Conservation (phyloP, 2,888 invertebrate species). For the Lordiphosa andalusiaca region DNA sequence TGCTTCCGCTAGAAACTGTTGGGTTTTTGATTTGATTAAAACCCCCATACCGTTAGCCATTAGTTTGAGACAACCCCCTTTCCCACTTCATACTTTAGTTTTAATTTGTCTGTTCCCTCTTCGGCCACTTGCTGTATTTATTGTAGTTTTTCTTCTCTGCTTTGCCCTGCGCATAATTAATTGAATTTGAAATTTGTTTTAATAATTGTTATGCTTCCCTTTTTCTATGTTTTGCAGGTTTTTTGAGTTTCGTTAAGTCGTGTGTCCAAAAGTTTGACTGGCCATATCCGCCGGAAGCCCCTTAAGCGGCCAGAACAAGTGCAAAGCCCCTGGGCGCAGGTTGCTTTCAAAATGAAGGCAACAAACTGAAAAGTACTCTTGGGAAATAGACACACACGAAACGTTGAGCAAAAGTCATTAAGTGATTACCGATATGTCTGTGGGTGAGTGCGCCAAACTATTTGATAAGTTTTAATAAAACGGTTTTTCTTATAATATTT, state of each 20-base stretch:
- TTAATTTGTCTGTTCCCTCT: conserved; percentile 48
- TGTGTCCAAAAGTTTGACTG: conserved; percentile 59
- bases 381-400: conserved; percentile 24
- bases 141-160: conserved; percentile 26
- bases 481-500: no score
- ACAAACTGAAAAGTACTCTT: conserved; percentile 5
- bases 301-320: conserved; percentile 70
- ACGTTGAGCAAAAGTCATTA: conserved; percentile 26
- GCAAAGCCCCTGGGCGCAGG: conserved; percentile 57
- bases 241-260: conserved; percentile 28
- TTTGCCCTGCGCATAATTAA: conserved; percentile 70
- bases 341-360: conserved; percentile 24
- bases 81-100: conserved; percentile 52
- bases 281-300: conserved; percentile 74
- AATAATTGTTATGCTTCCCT: conserved; percentile 57
- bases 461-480: not conserved
- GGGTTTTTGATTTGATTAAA: conserved; percentile 37
- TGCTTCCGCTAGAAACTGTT: conserved; percentile 64
- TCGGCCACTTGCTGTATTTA: conserved; percentile 27
- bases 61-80: conserved; percentile 14
- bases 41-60: conserved; percentile 40
- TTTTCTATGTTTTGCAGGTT: conserved; percentile 71
- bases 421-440: conserved; percentile 56
- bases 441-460: conserved; percentile 59
- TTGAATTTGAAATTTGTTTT: conserved; percentile 41